Evolutionary conservation across 2,888 invertebrate species (phyloP).

Genomic region (Plusia festucae): DNA sequence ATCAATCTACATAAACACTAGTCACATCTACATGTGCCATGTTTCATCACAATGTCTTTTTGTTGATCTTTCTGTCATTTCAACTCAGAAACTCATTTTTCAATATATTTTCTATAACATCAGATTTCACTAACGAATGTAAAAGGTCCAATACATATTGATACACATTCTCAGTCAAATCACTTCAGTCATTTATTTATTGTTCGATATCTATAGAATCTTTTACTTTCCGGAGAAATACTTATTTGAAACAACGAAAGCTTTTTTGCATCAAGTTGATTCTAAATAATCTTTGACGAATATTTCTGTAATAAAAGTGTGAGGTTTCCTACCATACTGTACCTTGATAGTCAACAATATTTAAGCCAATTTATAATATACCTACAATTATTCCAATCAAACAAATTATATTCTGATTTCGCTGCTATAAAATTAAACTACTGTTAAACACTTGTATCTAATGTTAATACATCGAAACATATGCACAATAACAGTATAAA

Average conservation of each 20-base stretch:
- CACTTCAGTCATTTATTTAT: conserved; percentile 50
- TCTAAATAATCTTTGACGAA: conserved; percentile 13
- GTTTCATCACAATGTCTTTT: conserved; percentile 35
- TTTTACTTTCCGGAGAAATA: conserved; percentile 22
- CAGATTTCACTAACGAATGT: conserved; percentile 10
- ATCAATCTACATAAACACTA: conserved; percentile 60
- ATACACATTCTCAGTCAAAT: conserved; percentile 34
- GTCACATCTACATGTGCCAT: conserved; percentile 77
- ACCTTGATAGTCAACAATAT: conserved; percentile 54
- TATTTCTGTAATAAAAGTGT: conserved; percentile 64
- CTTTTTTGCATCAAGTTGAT: conserved; percentile 7
- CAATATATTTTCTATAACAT: not conserved
- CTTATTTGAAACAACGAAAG: not conserved
- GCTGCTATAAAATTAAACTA: conserved; percentile 27
- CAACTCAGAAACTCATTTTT: conserved; percentile 5
- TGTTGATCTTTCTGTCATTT: conserved; percentile 9
- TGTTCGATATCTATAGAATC: conserved; percentile 34
- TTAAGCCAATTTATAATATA: conserved; percentile 42
- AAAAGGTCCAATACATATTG: conserved; percentile 30
- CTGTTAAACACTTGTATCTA: conserved; percentile 28
- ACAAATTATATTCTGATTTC: conserved; percentile 18
- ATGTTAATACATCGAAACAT: conserved; percentile 42
- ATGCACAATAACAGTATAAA: conserved; percentile 42
- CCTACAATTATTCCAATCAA: conserved; percentile 31
- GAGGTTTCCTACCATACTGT: conserved; percentile 49